phyloP scores from a whole-genome alignment of 2,797 vertebrate genomes.

The Sciurus vulgaris region DNA sequence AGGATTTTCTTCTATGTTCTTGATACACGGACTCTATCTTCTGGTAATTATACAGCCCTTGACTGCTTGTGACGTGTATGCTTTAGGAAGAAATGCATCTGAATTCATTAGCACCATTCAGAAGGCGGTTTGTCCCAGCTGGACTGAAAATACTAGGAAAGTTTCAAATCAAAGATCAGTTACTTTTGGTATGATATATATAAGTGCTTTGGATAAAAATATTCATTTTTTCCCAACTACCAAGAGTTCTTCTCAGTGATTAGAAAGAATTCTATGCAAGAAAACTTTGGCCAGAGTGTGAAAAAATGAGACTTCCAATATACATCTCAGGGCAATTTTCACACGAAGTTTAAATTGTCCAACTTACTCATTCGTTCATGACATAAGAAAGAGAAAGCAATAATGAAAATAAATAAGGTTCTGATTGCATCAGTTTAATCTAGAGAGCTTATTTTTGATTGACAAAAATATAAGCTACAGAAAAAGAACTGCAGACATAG shows the following conservation, averaged over 20 bases:
- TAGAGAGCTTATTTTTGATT: not conserved
- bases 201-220: slow-evolving; percentile 74
- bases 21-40: not conserved
- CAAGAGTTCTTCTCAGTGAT: slow-evolving; percentile 77
- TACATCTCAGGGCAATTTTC: slow-evolving; percentile 73
- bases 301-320: slow-evolving; percentile 73
- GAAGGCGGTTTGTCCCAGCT: not conserved
- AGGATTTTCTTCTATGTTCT: not conserved
- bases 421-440: not conserved
- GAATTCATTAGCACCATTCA: slow-evolving; percentile 54
- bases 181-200: not conserved
- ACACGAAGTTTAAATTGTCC: slow-evolving; percentile 75
- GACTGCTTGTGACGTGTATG: slow-evolving; percentile 67
- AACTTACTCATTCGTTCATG: slow-evolving; percentile 81
- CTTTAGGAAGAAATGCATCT: slow-evolving; percentile 58
- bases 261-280: slow-evolving; percentile 78
- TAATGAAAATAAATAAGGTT: slow-evolving; percentile 73
- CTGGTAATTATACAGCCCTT: slow-evolving; percentile 17
- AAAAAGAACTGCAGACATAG: not conserved
- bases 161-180: not conserved
- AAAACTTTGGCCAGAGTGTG: slow-evolving; percentile 77
- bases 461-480: not conserved
- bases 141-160: not conserved
- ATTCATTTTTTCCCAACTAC: slow-evolving; percentile 65
- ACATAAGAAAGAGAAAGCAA: slow-evolving; percentile 74